Evolutionary conservation across 2,888 invertebrate species (phyloP), one percentile per base, ranked within the genome.

Genomic region (Julus scanicus): DNA sequence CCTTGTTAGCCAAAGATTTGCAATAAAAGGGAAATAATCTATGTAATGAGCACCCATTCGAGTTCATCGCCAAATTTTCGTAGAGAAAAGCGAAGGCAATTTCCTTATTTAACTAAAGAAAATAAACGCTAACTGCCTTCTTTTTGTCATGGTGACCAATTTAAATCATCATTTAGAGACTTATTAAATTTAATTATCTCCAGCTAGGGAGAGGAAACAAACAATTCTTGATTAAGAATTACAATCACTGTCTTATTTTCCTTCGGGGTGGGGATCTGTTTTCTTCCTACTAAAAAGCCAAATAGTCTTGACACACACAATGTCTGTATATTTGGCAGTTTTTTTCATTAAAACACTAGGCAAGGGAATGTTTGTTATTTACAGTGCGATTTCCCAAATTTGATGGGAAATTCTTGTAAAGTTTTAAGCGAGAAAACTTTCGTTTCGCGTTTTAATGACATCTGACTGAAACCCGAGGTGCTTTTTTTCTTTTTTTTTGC

Each of bases 161-260:
- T 80, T 80, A 80, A 80, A 80, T 80, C 80, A 80, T 80, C 80
- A 80, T 80, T 80, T 80, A 20, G 80, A 80, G 80, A 80, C 49
- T 85, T 85, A 85, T 85, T 85, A 85, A 85, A 85, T 85, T 85
- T 85, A 85, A 85, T 85, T 85, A 85, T 85, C 85, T 85, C 85
- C 44, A 85, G 85, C 20, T n/a, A 49, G 40, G 85, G 85, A 85
- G 44, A 44, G 85, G 85, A 85, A 85, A 85, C 85, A 85, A 85
- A 85, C 85, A 85, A 85, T 85, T 85, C 85, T 49, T 85, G 85
- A 85, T 85, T 85, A 85, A 85, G 85, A 85, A 85, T 85, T 85
- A 85, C 85, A 40, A 85, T 85, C 85, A 85, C 85, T 85, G 85
- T 85, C 44, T 85, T 84, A 84, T 84, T 84, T 85, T 85, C 85